A percentile compares a stretch with the other conserved stretches of the same genome.
phyloP scores from a whole-genome alignment of 2,113 vertebrate species.

The Solenodon paradoxus region DNA sequence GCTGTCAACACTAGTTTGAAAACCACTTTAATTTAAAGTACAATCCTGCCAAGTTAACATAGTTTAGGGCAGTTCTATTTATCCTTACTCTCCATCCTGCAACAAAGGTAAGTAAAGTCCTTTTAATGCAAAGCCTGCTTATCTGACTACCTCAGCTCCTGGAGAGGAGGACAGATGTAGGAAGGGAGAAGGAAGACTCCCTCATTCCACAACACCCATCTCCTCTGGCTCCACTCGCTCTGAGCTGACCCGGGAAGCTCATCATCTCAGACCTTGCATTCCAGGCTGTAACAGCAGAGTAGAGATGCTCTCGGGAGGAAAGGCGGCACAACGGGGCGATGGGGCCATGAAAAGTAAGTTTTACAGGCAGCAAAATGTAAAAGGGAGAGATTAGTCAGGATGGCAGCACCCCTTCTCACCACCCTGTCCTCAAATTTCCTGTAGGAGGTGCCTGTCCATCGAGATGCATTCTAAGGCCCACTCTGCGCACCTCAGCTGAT shows the following conservation, averaged over 20 bases:
- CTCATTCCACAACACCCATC: no score
- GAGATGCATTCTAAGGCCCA: no score
- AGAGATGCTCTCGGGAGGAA: rapidly evolving
- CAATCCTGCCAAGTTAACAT: neutral
- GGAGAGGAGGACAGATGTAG: neutral
- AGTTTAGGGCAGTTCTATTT: neutral
- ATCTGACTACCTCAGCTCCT: neutral
- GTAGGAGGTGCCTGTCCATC: neutral
- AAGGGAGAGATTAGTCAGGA: no score
- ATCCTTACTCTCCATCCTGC: neutral
- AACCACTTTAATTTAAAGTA: neutral
- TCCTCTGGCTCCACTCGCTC: neutral
- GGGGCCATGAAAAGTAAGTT: neutral
- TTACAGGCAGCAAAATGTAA: neutral
- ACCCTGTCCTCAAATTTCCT: neutral
- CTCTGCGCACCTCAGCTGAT: neutral
- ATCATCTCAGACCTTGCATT: neutral
- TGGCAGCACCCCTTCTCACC: neutral
- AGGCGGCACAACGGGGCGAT: rapidly evolving
- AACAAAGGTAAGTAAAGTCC: neutral
- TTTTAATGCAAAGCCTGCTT: neutral
- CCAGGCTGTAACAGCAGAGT: no score
- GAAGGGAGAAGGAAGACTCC: neutral
- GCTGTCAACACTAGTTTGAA: neutral
- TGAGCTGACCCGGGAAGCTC: neutral